Base-by-base conservation (phyloP, 2,888 invertebrate species). In the Agrochola macilenta region DNA sequence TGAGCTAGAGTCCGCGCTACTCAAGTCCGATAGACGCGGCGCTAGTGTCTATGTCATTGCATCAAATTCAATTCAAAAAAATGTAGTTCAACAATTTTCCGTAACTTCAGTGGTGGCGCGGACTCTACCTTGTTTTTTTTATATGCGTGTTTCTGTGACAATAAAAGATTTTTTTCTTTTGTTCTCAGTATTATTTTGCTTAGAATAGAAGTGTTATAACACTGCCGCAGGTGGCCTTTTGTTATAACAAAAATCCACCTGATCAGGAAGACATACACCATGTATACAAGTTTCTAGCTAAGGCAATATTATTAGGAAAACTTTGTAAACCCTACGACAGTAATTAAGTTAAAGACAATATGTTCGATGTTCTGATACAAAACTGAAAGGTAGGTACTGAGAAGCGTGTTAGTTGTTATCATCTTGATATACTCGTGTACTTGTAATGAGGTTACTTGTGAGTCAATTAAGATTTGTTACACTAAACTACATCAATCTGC, bases 271-370 rank as follows among this genome's bases (percentile, higher is more conserved):
- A 54, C n/a, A 2, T 3, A 46, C 84, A 70, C 69, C 76, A 76
- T 80, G 35, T 83, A 79, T 54, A 74, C 12, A 26, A 46, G 12
- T 30, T 72, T 39, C 14, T 14, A 0, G 14, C 49, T 23, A 26
- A 52, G 52, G n/a, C 69, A 64, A 73, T 68, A 66, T 70, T 60
- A 80, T 84, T 76, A 57, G 35, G 57, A 72, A 83, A 83, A 76
- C 73, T 80, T 80, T 30, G 58, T 49, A 58, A 80, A 2, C 69
- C 65, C 61, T 60, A 66, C 52, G 30, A 76, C 63, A 73, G 57
- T 83, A 83, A 80, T 80, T 76, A 63, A 63, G 73, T 73, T 83
- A 63, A 39, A 73, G 71, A 61, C 52, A 66, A 65, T 58, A 64
- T 79, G 79, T 82, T 74, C 39, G 52, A 83, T 75, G 39, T 76